Base-by-base conservation (phyloP, 2,113 vertebrate species). In the Sphaerodactylus townsendi region DNA sequence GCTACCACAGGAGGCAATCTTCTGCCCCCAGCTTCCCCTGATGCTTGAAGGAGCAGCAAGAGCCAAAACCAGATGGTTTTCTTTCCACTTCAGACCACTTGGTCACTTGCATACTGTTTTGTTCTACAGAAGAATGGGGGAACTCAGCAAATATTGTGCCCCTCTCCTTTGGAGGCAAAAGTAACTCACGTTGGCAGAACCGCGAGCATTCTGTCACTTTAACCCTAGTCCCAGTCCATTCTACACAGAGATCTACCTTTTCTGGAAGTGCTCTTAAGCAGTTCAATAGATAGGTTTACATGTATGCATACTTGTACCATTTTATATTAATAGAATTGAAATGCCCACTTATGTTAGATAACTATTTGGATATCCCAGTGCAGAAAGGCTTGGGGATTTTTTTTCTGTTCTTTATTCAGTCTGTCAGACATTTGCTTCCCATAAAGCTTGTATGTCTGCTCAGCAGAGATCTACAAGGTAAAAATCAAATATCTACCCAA, bases 401-500 rank as follows among this genome's bases (percentile, higher is more conserved):
- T 9, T 72, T 64, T 79, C 33, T 72, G n/a, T 41, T 78, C 2
- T 25, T 28, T 62, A 39, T 62, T 85, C 50, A 85, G 71, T 53
- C 85, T 62, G 71, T 0, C 6, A 90, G 41, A 75, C 3, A 1
- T 41, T 83, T 84, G 39, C 19, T 77, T 77, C 75, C 1, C 56
- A 33, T 70, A 59, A 10, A 88, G 80, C 83, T 56, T 41, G 28
- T 1, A 4, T 28, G 46, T 5, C 4, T 86, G 44, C 39, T 53
- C 35, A 68, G 30, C 0, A 41, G 69, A 90, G 78, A 85, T 89
- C 44, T 89, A 85, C 78, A 75, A 71, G 74, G 72, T 13, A 21
- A 81, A 85, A 35, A 48, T 85, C 72, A 86, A 73, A 33, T 37
- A 82, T 85, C 85, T 64, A 78, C 37, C 1, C 0, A 73, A 81